Evolutionary conservation across 1,140 invertebrate species (phyloP).

Genomic region (Papilio aristodemus): DNA sequence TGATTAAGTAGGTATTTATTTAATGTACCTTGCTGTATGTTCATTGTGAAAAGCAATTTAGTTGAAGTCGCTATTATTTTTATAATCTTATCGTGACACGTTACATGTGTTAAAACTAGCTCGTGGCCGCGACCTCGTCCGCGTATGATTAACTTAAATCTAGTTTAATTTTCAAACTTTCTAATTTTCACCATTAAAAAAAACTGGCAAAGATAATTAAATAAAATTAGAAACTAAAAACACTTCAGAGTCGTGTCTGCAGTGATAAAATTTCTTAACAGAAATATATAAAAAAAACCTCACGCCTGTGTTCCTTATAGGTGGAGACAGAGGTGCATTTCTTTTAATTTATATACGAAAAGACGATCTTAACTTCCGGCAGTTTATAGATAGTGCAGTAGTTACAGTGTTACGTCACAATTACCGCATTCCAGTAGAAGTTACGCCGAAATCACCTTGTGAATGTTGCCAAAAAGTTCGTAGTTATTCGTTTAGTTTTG

Average conservation of each 20-base stretch:
- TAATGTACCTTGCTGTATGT: background rate
- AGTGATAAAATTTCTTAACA: no score
- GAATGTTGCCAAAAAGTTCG: background rate
- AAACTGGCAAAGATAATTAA: no score
- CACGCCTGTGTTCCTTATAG: no score
- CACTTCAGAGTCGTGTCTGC: no score
- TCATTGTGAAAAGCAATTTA: slow-evolving; percentile 8
- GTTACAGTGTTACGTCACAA: slow-evolving; percentile 7
- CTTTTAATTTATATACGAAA: background rate
- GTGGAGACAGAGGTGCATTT: no score
- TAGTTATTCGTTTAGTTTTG: background rate
- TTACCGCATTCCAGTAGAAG: slow-evolving; percentile 14
- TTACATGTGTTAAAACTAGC: background rate
- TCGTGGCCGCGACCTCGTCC: no score
- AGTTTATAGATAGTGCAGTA: background rate
- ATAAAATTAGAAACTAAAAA: no score
- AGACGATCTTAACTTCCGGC: background rate
- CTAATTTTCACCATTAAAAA: no score
- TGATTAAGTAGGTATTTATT: background rate
- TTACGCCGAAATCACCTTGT: background rate
- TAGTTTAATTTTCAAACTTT: no score
- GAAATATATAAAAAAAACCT: no score
- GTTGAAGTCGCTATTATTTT: background rate
- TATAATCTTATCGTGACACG: background rate
- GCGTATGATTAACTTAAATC: no score